Evolutionary conservation across 2,888 invertebrate species (phyloP).

Genomic region (Himalopsyche japonica): DNA sequence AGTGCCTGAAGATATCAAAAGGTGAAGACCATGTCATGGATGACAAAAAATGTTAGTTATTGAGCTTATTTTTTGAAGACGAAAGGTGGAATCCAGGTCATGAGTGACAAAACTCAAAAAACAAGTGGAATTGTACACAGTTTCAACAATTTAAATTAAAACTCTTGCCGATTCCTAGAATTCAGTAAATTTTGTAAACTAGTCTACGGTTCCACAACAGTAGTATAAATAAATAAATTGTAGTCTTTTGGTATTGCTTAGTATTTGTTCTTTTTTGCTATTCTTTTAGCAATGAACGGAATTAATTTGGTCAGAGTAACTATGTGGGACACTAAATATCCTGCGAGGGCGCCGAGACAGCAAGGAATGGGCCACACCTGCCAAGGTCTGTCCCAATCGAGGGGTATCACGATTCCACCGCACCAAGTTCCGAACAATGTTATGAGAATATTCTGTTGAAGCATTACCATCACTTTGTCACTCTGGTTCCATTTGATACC

Average conservation of each 20-base stretch:
- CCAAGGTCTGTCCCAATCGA: conserved; percentile 92
- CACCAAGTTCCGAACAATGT: conserved; percentile 80
- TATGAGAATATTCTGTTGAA: conserved; percentile 60
- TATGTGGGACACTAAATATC: conserved; percentile 63
- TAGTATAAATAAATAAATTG: too few species aligned
- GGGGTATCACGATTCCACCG: conserved; percentile 81
- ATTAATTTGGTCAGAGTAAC: conserved; percentile 53
- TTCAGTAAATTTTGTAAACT: too few species aligned
- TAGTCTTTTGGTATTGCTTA: background rate
- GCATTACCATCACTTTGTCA: conserved; percentile 60
- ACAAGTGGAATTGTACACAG: too few species aligned
- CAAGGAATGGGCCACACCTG: conserved; percentile 81
- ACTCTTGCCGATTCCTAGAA: too few species aligned
- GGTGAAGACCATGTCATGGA: too few species aligned
- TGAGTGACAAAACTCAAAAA: too few species aligned
- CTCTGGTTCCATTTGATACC: conserved; percentile 57
- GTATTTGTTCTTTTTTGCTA: conserved; percentile 24
- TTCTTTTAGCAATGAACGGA: conserved; percentile 31
- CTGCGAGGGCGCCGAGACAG: conserved; percentile 67
- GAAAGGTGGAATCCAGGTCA: too few species aligned
- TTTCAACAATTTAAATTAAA: too few species aligned
- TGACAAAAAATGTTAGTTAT: too few species aligned
- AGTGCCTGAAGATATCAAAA: too few species aligned
- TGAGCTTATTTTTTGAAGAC: too few species aligned
- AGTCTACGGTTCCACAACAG: too few species aligned